phyloP scores from a whole-genome alignment of 2,113 vertebrate species.

The Tursiops truncatus region DNA sequence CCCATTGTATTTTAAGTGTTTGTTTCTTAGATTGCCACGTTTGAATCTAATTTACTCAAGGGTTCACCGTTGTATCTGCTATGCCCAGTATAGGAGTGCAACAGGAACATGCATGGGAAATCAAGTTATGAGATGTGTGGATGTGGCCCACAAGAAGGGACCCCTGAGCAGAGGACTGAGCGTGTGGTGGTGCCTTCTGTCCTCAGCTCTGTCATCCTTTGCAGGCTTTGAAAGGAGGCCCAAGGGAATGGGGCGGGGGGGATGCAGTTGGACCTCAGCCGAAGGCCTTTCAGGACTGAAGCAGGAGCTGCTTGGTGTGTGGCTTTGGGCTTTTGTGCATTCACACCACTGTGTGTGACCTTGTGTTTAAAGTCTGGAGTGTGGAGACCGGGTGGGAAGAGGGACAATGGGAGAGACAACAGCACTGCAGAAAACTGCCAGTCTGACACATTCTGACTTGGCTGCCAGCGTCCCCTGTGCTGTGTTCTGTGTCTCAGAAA shows the following conservation, averaged over 20 bases:
- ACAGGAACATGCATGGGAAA: not conserved
- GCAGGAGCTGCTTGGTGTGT: not conserved
- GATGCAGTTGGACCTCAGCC: not conserved
- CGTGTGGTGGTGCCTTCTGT: not conserved
- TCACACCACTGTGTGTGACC: not conserved
- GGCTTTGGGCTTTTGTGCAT: not conserved
- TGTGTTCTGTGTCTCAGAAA: slow-evolving; percentile 2
- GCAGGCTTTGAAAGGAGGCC: slow-evolving; percentile 7
- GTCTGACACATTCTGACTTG: not conserved
- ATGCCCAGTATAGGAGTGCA: not conserved
- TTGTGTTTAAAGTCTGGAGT: not conserved
- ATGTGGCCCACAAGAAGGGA: not conserved
- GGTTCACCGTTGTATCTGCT: not conserved
- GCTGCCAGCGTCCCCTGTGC: not conserved
- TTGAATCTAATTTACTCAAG: not conserved
- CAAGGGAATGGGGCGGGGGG: not conserved
- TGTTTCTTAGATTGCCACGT: not conserved
- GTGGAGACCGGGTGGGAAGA: not conserved
- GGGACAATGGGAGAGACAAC: not conserved
- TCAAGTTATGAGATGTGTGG: not conserved
- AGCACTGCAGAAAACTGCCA: not conserved
- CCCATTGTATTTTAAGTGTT: not conserved
- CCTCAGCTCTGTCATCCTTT: not conserved
- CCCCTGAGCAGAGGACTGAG: not conserved
- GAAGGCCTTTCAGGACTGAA: not conserved